Conservation (phyloP, 1,140 invertebrate species). For the Phymorhynchus buccinoides region DNA sequence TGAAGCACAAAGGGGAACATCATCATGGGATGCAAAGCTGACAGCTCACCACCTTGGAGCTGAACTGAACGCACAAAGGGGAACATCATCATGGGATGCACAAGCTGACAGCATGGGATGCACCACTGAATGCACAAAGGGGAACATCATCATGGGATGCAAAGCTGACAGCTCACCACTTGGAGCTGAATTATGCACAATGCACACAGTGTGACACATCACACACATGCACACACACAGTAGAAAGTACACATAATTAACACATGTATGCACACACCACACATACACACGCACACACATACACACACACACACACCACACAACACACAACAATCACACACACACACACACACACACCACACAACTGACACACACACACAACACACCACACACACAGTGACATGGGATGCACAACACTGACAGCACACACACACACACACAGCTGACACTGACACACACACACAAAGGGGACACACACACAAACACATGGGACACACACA, state of each 20-base stretch:
- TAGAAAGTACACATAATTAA: background rate
- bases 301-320: too few species aligned
- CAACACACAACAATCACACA: background rate
- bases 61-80: constrained; percentile 76
- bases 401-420: too few species aligned
- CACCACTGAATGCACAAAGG: constrained; percentile 77
- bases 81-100: constrained; percentile 18
- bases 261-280: too few species aligned
- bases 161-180: constrained; percentile 79
- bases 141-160: constrained; percentile 18
- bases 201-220: background rate
- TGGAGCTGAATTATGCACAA: constrained; percentile 78
- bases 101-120: constrained; percentile 78
- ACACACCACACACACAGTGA: too few species aligned
- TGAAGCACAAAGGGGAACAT: constrained; percentile 68
- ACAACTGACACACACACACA: background rate
- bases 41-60: too few species aligned
- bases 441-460: too few species aligned
- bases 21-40: constrained; percentile 23
- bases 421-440: background rate
- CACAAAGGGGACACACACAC: background rate
- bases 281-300: too few species aligned
- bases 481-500: background rate
- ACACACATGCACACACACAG: background rate
- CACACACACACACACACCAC: too few species aligned